phyloP scores from a whole-genome alignment of 2,888 invertebrate species.

The Venusia cambrica region DNA sequence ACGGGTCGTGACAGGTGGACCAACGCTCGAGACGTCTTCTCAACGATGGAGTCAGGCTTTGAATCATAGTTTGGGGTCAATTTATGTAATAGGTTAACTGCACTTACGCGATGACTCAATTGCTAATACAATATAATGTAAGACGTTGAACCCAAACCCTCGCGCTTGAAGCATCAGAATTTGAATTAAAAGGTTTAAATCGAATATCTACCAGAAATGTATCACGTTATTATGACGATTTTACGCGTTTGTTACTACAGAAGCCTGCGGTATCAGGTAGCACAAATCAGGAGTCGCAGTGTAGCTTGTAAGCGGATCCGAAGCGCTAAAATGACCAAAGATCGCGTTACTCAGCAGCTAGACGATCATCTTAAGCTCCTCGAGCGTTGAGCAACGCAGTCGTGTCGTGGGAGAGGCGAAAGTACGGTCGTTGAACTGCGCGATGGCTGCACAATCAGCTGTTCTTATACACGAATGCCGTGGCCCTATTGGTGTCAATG shows the following conservation, averaged over 20 bases:
- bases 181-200: conserved; percentile 10
- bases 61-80: conserved; percentile 23
- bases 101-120: conserved; percentile 5
- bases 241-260: too few species aligned
- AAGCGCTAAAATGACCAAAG: conserved; percentile 29
- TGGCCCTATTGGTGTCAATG: conserved; percentile 38
- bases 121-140: conserved; percentile 10
- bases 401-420: conserved; percentile 77
- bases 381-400: conserved; percentile 61
- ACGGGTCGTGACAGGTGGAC: conserved; percentile 60
- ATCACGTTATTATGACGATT: not conserved
- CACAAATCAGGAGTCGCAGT: conserved; percentile 23
- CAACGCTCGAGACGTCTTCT: conserved; percentile 77
- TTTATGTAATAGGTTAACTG: conserved; percentile 20
- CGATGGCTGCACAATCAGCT: conserved; percentile 69
- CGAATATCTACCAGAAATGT: not conserved
- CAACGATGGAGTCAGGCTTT: conserved; percentile 83
- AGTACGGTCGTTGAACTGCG: conserved; percentile 73
- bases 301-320: conserved; percentile 22
- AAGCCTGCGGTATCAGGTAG: conserved; percentile 16
- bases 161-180: conserved; percentile 3
- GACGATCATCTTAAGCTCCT: conserved; percentile 45
- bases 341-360: conserved; percentile 23
- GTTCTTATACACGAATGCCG: conserved; percentile 59
- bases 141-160: conserved; percentile 11